A percentile compares a stretch with the other conserved stretches of the same genome.
Conservation (phyloP, 2,113 vertebrate genomes). For the Aspidoscelis tigris region DNA sequence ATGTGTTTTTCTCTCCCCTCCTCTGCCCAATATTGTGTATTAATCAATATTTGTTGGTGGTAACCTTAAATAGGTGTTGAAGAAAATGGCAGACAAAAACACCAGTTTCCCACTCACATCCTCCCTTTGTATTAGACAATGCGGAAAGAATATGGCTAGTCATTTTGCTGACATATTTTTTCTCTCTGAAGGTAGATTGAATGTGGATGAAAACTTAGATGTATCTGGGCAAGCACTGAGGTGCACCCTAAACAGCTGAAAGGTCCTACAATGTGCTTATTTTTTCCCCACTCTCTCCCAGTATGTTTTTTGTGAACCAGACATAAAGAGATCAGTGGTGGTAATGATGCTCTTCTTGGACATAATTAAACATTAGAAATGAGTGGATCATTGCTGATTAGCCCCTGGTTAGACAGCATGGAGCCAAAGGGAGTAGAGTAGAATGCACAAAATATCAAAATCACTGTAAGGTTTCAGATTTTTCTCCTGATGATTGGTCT, state of each 20-base stretch:
- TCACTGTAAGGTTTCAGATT: constrained; percentile 24
- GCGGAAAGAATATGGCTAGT: too few relatives aligned
- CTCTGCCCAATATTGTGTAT: too few relatives aligned
- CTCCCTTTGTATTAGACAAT: too few relatives aligned
- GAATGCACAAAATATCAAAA: constrained; percentile 45
- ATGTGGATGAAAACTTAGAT: too few relatives aligned
- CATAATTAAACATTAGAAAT: not conserved
- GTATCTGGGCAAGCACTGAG: not conserved
- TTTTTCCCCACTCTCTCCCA: not conserved
- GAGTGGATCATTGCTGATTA: not conserved
- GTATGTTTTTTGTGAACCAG: constrained; percentile 3
- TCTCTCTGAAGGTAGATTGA: too few relatives aligned
- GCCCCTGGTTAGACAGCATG: not conserved
- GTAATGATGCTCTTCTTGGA: not conserved
- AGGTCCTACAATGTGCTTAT: not conserved
- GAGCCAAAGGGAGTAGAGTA: constrained; percentile 13
- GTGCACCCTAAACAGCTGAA: not conserved
- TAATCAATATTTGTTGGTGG: too few relatives aligned
- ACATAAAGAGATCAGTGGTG: constrained; percentile 1
- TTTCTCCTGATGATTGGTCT: not conserved
- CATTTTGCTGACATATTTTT: too few relatives aligned
- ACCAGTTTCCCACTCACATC: too few relatives aligned
- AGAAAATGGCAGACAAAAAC: not conserved
- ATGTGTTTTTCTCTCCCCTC: too few relatives aligned
- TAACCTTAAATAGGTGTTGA: not conserved